These are phyloP conservation scores for Glareola pratincola DNA, from an alignment of 2,113 vertebrate species.

Conservation along the genomic window DNA sequence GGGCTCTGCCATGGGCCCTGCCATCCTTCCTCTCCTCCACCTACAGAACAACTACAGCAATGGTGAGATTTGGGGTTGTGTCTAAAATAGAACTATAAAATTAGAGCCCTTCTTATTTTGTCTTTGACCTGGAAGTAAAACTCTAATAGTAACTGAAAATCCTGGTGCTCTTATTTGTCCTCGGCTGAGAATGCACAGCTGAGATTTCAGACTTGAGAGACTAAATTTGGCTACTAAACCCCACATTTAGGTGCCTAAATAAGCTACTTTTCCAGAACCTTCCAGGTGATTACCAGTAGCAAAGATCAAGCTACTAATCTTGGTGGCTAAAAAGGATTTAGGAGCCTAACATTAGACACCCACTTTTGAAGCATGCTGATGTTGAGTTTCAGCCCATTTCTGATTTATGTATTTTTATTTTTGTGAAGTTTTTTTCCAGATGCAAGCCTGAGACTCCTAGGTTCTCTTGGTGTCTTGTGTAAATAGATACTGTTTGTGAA, in stretches of 20 bases:
- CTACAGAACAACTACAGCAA: not conserved
- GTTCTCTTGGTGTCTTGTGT: not conserved
- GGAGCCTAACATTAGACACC: slow-evolving; percentile 1
- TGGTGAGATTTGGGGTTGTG: not conserved
- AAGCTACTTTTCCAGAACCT: not conserved
- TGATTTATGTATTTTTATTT: not conserved
- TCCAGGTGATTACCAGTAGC: not conserved
- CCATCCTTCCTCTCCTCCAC: not conserved
- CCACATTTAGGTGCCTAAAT: not conserved
- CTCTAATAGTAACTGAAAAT: not conserved
- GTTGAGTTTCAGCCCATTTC: not conserved
- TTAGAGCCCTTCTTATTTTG: not conserved
- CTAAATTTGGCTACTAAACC: not conserved
- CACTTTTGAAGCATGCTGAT: not conserved
- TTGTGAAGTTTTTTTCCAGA: not conserved
- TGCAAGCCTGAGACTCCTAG: not conserved
- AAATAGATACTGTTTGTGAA: not conserved
- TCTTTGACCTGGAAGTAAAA: not conserved
- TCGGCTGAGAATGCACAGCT: not conserved
- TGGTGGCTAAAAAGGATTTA: slow-evolving; percentile 1
- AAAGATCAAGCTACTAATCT: slow-evolving; percentile 41
- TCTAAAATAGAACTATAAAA: not conserved
- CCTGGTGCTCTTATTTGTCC: not conserved
- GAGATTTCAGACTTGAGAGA: not conserved
- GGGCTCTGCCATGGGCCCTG: not conserved